Base-by-base conservation (phyloP, 1,140 invertebrate genomes). In the Linepithema humile region DNA sequence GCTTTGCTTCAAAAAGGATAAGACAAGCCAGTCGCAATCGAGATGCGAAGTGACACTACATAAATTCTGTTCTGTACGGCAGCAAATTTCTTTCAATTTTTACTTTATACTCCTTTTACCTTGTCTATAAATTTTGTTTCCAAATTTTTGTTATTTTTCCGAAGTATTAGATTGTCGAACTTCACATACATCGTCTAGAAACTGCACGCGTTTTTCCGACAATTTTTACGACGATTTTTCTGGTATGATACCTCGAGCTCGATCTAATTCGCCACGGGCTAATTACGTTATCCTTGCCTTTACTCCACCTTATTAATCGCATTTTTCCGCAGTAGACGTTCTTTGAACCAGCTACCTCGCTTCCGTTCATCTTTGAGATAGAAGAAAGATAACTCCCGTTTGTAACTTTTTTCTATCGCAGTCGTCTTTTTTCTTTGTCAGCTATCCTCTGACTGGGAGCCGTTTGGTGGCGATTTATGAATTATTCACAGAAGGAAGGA, bases 381-480 rank as follows among this genome's bases (percentile, higher is more conserved):
- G 26, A 48, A 74, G 45, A 60, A 35, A 9, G 20, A 82, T 32
- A 59, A 29, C 29, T 72, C n/a, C 73, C 67, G 69, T 73, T 82
- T 38, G 40, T 74, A 82, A 82, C 40, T 59, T 45, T 45, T 2
- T n/a, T 74, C 48, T 80, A 40, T 74, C 69, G 26, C 53, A 40
- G 26, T 38, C 48, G 70, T 73, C 17, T 48, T 15, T 74, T 74
- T 73, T 82, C 55, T 82, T 72, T 38, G 29, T 38, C 40, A 48
- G 5, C 32, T 29, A 32, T 74, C 26, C 7, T 3, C 12, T 48
- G 35, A 15, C 40, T 38, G 53, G 69, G 35, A 74, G 53, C 53
- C 69, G 53, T 74, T 70, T n/a, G 62, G 62, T 29, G n/a, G 35
- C 75, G 69, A 87, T 87, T 83, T 86, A 86, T 87, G 85, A 86